phyloP scores from a whole-genome alignment of 2,888 invertebrate species.

The Pollenia griseotomentosa region DNA sequence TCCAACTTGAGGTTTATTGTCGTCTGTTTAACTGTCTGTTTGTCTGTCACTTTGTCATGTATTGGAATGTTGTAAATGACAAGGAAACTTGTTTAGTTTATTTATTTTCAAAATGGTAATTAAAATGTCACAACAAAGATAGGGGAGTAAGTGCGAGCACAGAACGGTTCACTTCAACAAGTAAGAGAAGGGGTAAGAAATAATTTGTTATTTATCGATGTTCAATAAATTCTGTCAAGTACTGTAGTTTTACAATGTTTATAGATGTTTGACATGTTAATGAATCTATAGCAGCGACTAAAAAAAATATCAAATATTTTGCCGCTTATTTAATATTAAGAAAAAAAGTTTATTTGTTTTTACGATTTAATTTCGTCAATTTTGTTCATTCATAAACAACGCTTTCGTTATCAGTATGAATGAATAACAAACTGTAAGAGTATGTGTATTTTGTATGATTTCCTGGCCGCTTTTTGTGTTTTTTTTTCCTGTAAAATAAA shows the following conservation, averaged over 20 bases:
- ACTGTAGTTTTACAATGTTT: slow-evolving; percentile 35
- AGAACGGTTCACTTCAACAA: no score
- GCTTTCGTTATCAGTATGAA: not conserved
- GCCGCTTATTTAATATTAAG: slow-evolving; percentile 39
- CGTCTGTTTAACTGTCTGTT: no score
- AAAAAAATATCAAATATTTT: slow-evolving; percentile 33
- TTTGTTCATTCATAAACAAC: slow-evolving; percentile 45
- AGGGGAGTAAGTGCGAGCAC: not conserved
- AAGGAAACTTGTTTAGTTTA: slow-evolving; percentile 69
- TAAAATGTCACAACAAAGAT: slow-evolving; percentile 66
- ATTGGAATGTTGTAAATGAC: slow-evolving; percentile 70
- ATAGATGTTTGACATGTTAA: slow-evolving; percentile 38
- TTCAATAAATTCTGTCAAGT: slow-evolving; percentile 31
- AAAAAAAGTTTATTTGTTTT: not conserved
- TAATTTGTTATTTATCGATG: slow-evolving; percentile 53
- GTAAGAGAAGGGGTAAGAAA: not conserved
- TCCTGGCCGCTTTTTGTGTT: slow-evolving; percentile 32
- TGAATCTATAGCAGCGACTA: slow-evolving; percentile 4
- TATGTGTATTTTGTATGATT: not conserved
- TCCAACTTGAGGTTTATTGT: not conserved
- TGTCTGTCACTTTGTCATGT: slow-evolving; percentile 54
- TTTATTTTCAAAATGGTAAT: slow-evolving; percentile 57
- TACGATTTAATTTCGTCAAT: not conserved
- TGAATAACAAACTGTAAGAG: not conserved
- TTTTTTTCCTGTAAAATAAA: slow-evolving; percentile 24